Percentiles rank a stretch among this genome's conserved stretches.
These are phyloP conservation scores for Egretta garzetta DNA, from an alignment of 2,113 vertebrate species.

Conservation along the genomic window DNA sequence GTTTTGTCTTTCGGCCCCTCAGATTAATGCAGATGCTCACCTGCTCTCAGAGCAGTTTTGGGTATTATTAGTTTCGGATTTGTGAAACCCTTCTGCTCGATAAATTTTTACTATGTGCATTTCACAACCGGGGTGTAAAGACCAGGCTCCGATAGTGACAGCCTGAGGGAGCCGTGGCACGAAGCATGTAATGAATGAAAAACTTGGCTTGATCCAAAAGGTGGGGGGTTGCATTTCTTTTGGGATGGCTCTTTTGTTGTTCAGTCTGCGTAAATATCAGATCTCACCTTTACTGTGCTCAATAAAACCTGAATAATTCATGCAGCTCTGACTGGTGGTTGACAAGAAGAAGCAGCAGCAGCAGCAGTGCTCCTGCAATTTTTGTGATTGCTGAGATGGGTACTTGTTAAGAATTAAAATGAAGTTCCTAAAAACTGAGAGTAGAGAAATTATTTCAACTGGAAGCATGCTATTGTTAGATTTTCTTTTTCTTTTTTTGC, in stretches of 20 bases:
- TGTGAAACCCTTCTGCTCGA: neutral
- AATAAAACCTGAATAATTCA: neutral
- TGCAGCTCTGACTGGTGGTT: neutral
- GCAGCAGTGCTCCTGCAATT: neutral
- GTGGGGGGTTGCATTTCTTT: neutral
- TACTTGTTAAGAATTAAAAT: neutral
- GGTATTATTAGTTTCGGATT: neutral
- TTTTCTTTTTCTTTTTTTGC: neutral
- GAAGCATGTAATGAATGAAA: neutral
- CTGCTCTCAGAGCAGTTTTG: neutral
- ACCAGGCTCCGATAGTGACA: neutral
- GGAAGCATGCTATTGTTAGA: neutral
- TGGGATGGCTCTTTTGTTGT: neutral
- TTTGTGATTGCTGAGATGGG: neutral
- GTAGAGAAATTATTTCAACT: neutral
- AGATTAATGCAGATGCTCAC: neutral
- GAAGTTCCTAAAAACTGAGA: neutral
- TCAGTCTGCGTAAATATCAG: neutral
- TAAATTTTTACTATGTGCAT: neutral
- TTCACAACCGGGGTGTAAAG: neutral
- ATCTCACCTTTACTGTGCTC: neutral
- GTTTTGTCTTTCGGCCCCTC: neutral
- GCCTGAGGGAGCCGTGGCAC: neutral
- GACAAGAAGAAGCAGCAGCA: neutral
- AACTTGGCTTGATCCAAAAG: neutral